Evolutionary conservation across 2,888 invertebrate species (phyloP).

Genomic region (Corbicula japonica): DNA sequence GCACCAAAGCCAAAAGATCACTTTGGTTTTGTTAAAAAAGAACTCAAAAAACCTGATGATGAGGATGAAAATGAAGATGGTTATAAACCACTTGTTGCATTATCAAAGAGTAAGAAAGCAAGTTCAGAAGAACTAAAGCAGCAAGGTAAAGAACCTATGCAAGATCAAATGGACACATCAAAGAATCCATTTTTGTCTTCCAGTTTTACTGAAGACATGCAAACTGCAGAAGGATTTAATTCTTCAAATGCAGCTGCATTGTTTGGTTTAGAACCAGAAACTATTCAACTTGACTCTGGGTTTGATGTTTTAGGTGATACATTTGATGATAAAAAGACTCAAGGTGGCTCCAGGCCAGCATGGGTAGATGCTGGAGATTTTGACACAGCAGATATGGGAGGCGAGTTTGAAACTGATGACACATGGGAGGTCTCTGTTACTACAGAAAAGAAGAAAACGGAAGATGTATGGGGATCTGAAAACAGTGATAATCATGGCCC

Average conservation of each 20-base stretch:
- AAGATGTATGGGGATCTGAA: conserved; percentile 58
- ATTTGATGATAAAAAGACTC: conserved; percentile 6
- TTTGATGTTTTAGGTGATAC: conserved; percentile 24
- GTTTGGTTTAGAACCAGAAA: conserved; percentile 59
- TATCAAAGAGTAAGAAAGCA: conserved; percentile 33
- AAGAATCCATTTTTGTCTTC: conserved; percentile 64
- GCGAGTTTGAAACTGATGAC: conserved; percentile 42
- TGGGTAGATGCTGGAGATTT: conserved; percentile 41
- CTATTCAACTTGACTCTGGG: conserved; percentile 24
- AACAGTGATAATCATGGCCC: not conserved
- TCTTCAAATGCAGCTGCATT: conserved; percentile 52
- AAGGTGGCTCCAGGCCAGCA: conserved; percentile 13
- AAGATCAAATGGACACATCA: conserved; percentile 11
- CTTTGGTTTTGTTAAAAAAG: conserved; percentile 65
- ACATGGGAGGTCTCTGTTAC: conserved; percentile 42
- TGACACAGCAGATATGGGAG: conserved; percentile 38
- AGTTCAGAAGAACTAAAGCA: no score
- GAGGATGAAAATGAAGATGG: conserved; percentile 51
- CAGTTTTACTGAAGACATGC: conserved; percentile 45
- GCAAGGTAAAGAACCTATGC: not conserved
- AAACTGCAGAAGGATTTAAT: conserved; percentile 37
- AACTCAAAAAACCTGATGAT: conserved; percentile 36
- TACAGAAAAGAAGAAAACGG: conserved; percentile 26
- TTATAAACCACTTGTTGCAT: conserved; percentile 50
- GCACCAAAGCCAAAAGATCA: conserved; percentile 47